Conservation (phyloP, 2,113 vertebrate species). For the Mastomys coucha region DNA sequence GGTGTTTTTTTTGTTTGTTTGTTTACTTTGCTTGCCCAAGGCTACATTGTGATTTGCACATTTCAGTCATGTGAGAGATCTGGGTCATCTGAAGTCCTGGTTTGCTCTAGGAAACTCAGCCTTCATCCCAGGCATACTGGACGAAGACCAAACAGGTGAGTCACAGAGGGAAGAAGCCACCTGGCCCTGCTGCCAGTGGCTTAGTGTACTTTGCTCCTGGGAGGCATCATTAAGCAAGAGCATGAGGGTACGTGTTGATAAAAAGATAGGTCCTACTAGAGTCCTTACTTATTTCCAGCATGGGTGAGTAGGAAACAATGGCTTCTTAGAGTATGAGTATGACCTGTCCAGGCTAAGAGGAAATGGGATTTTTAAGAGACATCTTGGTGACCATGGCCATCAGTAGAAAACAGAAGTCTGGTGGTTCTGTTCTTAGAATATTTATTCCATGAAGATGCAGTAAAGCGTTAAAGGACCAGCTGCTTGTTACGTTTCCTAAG, state of each 20-base stretch:
- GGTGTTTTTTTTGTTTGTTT: not conserved
- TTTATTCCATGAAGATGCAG: not conserved
- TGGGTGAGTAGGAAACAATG: not conserved
- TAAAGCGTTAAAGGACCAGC: not conserved
- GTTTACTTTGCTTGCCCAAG: not conserved
- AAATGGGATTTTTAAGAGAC: not conserved
- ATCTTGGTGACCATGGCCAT: not conserved
- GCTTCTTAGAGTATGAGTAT: not conserved
- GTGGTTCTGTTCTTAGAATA: slow-evolving; percentile 30
- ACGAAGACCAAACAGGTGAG: not conserved
- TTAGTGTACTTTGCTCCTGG: not conserved
- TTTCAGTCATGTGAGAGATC: not conserved
- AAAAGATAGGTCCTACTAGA: not conserved
- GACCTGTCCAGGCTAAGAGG: not conserved
- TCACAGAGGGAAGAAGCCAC: not conserved
- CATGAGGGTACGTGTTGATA: not conserved
- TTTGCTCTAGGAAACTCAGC: not conserved
- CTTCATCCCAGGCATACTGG: not conserved
- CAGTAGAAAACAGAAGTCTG: slow-evolving; percentile 24
- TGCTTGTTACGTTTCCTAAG: not conserved
- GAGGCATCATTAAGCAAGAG: not conserved
- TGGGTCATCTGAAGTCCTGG: not conserved
- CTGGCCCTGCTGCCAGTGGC: not conserved
- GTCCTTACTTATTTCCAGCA: not conserved
- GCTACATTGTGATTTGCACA: not conserved